Evolutionary conservation across 2,888 invertebrate genomes (phyloP).

Genomic region (Synergus japonicus): DNA sequence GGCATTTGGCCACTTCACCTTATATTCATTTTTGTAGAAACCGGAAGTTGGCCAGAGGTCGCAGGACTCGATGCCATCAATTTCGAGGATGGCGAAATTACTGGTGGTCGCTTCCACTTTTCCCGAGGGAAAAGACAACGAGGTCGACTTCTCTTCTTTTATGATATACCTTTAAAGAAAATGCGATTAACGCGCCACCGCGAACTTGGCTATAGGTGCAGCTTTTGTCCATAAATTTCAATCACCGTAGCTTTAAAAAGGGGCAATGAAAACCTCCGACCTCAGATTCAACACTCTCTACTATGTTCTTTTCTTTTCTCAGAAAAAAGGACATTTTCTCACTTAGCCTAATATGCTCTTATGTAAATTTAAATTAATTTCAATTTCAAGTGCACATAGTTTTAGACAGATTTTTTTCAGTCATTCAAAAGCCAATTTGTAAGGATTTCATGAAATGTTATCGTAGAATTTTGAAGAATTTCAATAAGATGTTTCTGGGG

Average conservation of each 20-base stretch:
- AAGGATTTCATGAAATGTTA: too few relatives aligned
- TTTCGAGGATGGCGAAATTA: neutral
- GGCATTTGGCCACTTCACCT: slow-evolving; percentile 22
- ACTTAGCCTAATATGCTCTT: neutral
- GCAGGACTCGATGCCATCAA: slow-evolving; percentile 11
- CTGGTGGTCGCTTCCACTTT: slow-evolving; percentile 27
- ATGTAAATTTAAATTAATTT: neutral
- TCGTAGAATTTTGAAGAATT: too few relatives aligned
- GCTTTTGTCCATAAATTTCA: slow-evolving; percentile 29
- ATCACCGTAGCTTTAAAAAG: slow-evolving; percentile 34
- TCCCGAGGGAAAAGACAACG: neutral
- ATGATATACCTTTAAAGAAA: slow-evolving; percentile 38
- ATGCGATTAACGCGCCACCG: slow-evolving; percentile 34
- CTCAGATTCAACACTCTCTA: neutral
- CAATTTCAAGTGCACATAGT: neutral
- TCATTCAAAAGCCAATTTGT: too few relatives aligned
- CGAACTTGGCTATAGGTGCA: neutral
- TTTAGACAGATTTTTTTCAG: too few relatives aligned
- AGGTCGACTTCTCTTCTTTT: slow-evolving; percentile 24
- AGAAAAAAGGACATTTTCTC: neutral
- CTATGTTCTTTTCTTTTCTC: neutral
- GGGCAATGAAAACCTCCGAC: slow-evolving; percentile 9
- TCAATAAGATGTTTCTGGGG: too few relatives aligned
- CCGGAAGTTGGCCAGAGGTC: slow-evolving; percentile 9
- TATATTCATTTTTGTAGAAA: slow-evolving; percentile 13